phyloP scores from a whole-genome alignment of 2,113 vertebrate genomes.

The Mystacornis crossleyi region DNA sequence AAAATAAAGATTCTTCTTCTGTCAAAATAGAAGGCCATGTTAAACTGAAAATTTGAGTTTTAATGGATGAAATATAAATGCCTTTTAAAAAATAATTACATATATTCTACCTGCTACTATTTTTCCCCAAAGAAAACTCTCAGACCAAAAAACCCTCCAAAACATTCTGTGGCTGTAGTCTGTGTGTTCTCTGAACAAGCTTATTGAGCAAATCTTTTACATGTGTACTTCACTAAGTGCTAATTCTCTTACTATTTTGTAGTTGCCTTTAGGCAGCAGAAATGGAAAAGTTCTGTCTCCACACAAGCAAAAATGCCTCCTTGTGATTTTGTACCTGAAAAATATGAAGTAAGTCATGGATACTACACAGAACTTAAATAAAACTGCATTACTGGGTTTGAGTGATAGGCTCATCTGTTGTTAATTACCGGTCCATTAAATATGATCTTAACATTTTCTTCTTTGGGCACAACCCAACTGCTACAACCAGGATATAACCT shows the following conservation, averaged over 20 bases:
- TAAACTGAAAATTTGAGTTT: neutral
- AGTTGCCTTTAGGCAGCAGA: constrained; percentile 76
- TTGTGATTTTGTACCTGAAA: constrained; percentile 83
- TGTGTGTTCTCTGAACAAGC: neutral
- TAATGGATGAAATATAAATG: neutral
- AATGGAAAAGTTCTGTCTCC: constrained; percentile 41
- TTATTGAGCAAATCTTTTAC: neutral
- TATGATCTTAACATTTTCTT: neutral
- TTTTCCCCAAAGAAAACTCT: neutral
- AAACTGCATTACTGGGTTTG: neutral
- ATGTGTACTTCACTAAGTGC: neutral
- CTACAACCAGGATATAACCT: neutral
- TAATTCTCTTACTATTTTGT: neutral
- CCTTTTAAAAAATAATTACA: neutral
- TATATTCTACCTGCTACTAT: neutral
- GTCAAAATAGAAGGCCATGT: neutral
- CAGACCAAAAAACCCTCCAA: neutral
- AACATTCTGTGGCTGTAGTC: neutral
- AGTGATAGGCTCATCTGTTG: neutral
- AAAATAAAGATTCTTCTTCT: neutral
- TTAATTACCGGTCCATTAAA: neutral
- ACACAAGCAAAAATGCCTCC: constrained; percentile 82
- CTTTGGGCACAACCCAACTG: rapidly evolving
- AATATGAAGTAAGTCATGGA: constrained; percentile 80
- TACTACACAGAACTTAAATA: neutral